Evolutionary conservation across 2,888 invertebrate species (phyloP).

Genomic region (Conops quadrifasciatus): DNA sequence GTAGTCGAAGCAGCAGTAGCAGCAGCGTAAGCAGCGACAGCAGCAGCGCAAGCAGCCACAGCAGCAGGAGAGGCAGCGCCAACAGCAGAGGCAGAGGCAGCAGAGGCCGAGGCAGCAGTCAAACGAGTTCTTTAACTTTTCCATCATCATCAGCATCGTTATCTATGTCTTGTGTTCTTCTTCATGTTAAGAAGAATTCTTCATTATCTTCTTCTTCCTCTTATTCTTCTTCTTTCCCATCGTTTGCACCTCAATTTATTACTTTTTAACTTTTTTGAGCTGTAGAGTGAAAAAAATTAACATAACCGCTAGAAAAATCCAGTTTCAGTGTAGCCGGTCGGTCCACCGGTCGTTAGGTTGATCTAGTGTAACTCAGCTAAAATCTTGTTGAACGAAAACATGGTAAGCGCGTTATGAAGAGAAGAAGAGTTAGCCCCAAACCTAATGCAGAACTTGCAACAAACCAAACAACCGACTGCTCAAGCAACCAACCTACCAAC

Average conservation of each 20-base stretch:
- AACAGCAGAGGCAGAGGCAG: too few relatives aligned
- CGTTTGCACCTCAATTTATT: background rate
- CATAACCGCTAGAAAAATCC: constrained; percentile 25
- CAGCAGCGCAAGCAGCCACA: too few relatives aligned
- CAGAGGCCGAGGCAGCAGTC: too few relatives aligned
- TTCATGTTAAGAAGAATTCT: background rate
- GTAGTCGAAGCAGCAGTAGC: too few relatives aligned
- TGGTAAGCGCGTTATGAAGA: too few relatives aligned
- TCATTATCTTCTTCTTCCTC: background rate
- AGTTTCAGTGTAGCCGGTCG: background rate
- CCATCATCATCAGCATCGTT: too few relatives aligned
- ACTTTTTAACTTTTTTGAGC: background rate
- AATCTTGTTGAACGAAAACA: too few relatives aligned
- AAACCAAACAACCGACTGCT: background rate
- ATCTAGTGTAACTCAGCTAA: too few relatives aligned
- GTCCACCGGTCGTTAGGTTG: background rate
- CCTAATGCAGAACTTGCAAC: background rate
- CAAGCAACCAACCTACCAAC: too few relatives aligned
- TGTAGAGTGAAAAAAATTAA: constrained; percentile 11
- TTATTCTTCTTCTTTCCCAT: background rate
- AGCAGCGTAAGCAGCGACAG: too few relatives aligned
- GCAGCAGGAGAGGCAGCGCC: too few relatives aligned
- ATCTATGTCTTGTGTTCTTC: background rate
- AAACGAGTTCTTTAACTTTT: too few relatives aligned
- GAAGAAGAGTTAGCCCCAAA: background rate